These are phyloP conservation scores for Drepana arcuata DNA, from an alignment of 1,140 invertebrate species.

Conservation along the genomic window DNA sequence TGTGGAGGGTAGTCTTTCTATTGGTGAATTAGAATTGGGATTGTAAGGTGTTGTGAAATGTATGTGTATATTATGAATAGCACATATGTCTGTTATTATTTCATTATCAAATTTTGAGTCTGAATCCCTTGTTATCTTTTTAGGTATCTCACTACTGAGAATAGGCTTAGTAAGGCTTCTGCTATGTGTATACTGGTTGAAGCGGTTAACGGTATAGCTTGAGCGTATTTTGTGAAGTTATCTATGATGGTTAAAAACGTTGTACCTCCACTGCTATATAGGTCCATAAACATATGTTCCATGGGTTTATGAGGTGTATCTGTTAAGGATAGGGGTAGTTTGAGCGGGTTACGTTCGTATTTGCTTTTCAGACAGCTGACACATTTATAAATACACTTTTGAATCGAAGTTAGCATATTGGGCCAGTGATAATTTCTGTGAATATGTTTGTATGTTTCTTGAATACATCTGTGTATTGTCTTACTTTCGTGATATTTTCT, in stretches of 20 bases:
- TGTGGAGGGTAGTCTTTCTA: neutral
- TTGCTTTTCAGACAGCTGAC: constrained; percentile 1
- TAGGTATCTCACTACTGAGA: neutral
- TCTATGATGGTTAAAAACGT: constrained; percentile 23
- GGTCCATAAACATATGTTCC: constrained; percentile 26
- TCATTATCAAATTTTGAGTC: too few relatives aligned
- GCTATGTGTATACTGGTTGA: constrained; percentile 20
- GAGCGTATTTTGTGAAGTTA: constrained; percentile 22
- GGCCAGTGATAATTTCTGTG: constrained; percentile 9
- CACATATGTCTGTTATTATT: neutral
- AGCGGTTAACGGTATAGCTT: constrained; percentile 14
- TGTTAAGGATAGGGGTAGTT: constrained; percentile 6
- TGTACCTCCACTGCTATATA: constrained; percentile 13
- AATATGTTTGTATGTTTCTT: constrained; percentile 11
- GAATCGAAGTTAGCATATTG: constrained; percentile 8
- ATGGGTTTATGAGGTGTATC: too few relatives aligned
- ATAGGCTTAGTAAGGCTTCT: constrained; percentile 16
- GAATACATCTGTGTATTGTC: constrained; percentile 71
- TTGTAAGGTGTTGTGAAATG: neutral
- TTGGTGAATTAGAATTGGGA: neutral
- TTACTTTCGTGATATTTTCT: constrained; percentile 11
- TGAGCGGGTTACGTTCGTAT: constrained; percentile 7
- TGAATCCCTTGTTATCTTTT: neutral
- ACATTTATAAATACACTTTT: constrained; percentile 4
- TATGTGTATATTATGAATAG: neutral